These are phyloP conservation scores for Limnephilus auricula DNA, from an alignment of 2,888 invertebrate genomes.

Conservation along the genomic window DNA sequence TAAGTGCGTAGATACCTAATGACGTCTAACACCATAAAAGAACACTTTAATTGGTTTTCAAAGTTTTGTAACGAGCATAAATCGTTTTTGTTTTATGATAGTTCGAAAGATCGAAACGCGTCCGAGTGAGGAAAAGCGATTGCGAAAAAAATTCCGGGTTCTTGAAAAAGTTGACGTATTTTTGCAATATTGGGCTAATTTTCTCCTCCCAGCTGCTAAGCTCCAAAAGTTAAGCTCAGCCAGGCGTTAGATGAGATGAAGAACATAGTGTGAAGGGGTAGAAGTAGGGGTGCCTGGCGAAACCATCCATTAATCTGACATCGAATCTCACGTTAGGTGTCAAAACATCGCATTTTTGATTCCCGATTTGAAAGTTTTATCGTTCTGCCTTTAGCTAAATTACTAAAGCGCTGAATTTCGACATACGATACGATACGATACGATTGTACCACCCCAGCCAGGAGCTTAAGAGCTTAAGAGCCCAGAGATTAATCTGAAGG, in stretches of 20 bases:
- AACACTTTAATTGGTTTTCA: not conserved
- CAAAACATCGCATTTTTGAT: not conserved
- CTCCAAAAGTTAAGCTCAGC: constrained; percentile 41
- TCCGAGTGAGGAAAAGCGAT: not conserved
- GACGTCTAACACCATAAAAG: not conserved
- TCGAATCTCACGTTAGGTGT: not conserved
- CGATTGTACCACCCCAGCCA: too few species aligned
- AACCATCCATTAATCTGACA: not conserved
- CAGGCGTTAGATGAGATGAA: constrained; percentile 49
- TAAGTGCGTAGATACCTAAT: too few species aligned
- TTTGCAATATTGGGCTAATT: constrained; percentile 14
- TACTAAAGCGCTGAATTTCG: too few species aligned
- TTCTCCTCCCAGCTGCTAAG: constrained; percentile 15
- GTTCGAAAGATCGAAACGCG: not conserved
- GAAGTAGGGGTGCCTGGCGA: not conserved
- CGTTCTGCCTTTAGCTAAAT: too few species aligned
- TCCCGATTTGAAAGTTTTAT: not conserved
- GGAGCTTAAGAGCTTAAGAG: too few species aligned
- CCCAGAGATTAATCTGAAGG: too few species aligned
- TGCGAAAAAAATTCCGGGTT: not conserved
- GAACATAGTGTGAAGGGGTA: constrained; percentile 27
- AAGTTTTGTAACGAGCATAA: not conserved
- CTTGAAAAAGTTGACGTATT: constrained; percentile 26
- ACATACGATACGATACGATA: too few species aligned
- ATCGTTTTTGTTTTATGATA: not conserved